Conservation (phyloP, 2,888 invertebrate species). For the Neuroscelio doddi region DNA sequence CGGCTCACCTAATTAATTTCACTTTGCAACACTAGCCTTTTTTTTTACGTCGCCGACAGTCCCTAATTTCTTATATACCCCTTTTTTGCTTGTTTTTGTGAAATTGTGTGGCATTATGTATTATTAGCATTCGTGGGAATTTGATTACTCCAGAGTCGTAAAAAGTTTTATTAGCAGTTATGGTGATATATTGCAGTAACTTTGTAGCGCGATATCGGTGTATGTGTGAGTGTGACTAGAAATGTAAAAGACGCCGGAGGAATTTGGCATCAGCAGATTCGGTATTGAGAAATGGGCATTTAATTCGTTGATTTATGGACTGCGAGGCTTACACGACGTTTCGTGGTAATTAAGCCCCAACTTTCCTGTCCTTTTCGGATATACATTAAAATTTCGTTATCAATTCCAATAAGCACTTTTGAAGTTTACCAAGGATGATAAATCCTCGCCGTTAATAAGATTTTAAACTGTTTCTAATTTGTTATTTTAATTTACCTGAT, state of each 20-base stretch:
- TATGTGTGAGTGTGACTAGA: not conserved
- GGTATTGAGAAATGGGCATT: conserved; percentile 9
- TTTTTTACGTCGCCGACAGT: conserved; percentile 9
- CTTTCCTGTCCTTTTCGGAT: not conserved
- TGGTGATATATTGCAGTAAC: conserved; percentile 45
- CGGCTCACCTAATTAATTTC: conserved; percentile 39
- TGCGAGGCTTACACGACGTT: too few relatives aligned
- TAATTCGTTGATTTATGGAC: conserved; percentile 11
- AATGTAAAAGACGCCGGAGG: not conserved
- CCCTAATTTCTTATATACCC: conserved; percentile 4
- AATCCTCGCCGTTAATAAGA: not conserved
- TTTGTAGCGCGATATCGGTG: conserved; percentile 30
- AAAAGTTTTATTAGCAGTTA: conserved; percentile 48
- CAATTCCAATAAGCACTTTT: too few relatives aligned
- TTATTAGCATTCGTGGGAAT: conserved; percentile 46
- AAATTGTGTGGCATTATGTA: conserved; percentile 35
- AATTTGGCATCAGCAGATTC: not conserved
- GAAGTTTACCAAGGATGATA: too few relatives aligned
- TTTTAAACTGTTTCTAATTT: not conserved
- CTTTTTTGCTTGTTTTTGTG: conserved; percentile 25
- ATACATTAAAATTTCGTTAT: not conserved
- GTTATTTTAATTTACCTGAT: conserved; percentile 3
- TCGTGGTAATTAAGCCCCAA: not conserved
- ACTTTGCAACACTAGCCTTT: conserved; percentile 30
- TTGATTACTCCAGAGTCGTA: conserved; percentile 44